Conservation (phyloP, 2,113 vertebrate genomes). For the Macrotus californicus region DNA sequence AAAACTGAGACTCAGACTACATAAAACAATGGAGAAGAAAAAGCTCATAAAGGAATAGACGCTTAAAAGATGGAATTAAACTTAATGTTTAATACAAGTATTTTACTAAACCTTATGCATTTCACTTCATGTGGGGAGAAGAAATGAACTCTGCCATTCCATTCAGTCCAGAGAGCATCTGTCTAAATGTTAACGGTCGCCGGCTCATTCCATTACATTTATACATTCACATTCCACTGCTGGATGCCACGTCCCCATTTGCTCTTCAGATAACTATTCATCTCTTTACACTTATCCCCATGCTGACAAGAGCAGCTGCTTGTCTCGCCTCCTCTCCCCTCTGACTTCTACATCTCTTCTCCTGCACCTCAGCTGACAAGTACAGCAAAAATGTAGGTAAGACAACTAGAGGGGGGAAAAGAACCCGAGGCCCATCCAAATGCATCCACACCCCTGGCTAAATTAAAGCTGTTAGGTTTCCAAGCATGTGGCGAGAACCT, state of each 20-base stretch:
- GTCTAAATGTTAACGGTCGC: conserved; percentile 67
- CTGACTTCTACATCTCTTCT: conserved; percentile 35
- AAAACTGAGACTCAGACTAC: not conserved
- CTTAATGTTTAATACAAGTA: not conserved
- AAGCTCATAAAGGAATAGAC: not conserved
- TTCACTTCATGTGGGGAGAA: not conserved
- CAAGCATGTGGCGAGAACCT: conserved; percentile 63
- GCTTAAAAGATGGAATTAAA: not conserved
- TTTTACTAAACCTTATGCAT: not conserved
- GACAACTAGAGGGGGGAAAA: not conserved
- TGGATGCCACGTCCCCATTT: conserved; percentile 83
- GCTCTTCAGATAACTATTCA: conserved; percentile 90
- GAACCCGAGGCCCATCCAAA: not conserved
- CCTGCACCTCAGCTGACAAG: conserved; percentile 72
- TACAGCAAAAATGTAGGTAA: conserved; percentile 73
- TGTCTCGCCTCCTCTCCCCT: conserved; percentile 56
- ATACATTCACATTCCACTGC: conserved; percentile 87
- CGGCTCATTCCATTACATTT: conserved; percentile 85
- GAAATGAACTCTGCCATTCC: conserved; percentile 69
- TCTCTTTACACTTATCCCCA: conserved; percentile 87
- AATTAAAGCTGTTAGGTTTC: conserved; percentile 60
- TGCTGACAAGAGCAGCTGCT: conserved; percentile 88
- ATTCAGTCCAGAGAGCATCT: conserved; percentile 77
- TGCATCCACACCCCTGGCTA: not conserved
- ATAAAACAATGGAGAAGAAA: not conserved